Conservation (phyloP, 37 sponge, comb jelly and placozoan species). For the Ianthella basta region DNA sequence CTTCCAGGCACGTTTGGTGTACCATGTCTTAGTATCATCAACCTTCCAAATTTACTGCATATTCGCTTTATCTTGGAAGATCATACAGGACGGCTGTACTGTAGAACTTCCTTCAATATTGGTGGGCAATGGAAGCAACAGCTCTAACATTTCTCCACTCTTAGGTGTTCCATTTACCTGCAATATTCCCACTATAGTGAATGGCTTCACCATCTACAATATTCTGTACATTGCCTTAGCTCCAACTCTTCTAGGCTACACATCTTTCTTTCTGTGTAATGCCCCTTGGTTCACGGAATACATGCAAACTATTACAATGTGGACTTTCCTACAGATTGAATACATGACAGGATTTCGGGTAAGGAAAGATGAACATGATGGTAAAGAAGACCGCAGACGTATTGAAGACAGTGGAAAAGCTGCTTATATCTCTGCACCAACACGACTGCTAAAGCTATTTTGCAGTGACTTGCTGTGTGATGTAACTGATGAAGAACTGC, state of each 20-base stretch:
- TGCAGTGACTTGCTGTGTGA: too few relatives aligned
- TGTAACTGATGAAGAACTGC: too few relatives aligned
- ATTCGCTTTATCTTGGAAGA: constrained; percentile 6
- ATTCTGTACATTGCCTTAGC: not conserved
- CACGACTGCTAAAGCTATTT: not conserved
- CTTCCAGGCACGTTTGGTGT: not conserved
- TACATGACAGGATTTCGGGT: too few relatives aligned
- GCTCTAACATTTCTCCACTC: not conserved
- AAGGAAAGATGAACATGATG: too few relatives aligned
- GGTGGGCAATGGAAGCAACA: not conserved
- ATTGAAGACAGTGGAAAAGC: too few relatives aligned
- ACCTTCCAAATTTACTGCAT: not conserved
- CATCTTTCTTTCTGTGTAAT: not conserved
- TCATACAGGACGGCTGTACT: not conserved
- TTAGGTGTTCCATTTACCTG: not conserved
- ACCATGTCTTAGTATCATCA: not conserved
- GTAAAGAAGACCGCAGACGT: too few relatives aligned
- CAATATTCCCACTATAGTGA: not conserved
- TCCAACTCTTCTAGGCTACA: not conserved
- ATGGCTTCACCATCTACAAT: constrained; percentile 7
- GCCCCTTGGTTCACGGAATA: not conserved
- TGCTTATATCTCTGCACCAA: too few relatives aligned
- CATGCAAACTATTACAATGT: not conserved
- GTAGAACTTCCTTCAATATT: too few relatives aligned
- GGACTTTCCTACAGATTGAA: too few relatives aligned